Conservation (phyloP, 2,113 vertebrate genomes). For the Heterocephalus glaber region DNA sequence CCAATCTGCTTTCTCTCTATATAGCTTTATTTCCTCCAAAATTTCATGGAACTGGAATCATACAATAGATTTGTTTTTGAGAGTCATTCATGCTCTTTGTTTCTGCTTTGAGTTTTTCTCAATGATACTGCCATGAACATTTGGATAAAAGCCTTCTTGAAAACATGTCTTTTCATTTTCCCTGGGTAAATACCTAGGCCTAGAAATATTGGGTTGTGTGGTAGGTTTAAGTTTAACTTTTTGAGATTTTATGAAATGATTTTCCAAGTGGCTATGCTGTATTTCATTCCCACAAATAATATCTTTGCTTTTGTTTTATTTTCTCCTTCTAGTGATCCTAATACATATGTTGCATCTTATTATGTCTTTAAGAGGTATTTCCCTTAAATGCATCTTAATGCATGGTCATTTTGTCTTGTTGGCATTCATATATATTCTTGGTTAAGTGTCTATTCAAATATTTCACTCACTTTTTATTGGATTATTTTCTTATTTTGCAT, state of each 20-base stretch:
- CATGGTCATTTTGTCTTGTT: neutral
- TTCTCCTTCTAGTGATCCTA: neutral
- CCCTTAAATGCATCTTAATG: neutral
- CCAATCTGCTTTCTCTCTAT: neutral
- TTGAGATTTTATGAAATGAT: neutral
- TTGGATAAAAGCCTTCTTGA: neutral
- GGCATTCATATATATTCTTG: neutral
- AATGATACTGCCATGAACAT: neutral
- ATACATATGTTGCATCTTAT: neutral
- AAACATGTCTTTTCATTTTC: neutral
- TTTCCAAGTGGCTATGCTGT: neutral
- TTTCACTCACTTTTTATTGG: neutral
- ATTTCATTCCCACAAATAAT: neutral
- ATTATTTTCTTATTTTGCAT: neutral
- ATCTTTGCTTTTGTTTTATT: neutral
- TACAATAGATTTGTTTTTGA: neutral
- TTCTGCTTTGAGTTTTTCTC: neutral
- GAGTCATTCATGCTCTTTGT: neutral
- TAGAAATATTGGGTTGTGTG: neutral
- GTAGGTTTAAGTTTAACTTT: neutral
- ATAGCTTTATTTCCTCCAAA: neutral
- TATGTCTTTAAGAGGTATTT: neutral
- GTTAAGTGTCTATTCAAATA: neutral
- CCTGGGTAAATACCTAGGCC: neutral
- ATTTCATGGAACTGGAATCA: neutral